Conservation (phyloP, 2,797 vertebrate species). For the Siniperca obscura region DNA sequence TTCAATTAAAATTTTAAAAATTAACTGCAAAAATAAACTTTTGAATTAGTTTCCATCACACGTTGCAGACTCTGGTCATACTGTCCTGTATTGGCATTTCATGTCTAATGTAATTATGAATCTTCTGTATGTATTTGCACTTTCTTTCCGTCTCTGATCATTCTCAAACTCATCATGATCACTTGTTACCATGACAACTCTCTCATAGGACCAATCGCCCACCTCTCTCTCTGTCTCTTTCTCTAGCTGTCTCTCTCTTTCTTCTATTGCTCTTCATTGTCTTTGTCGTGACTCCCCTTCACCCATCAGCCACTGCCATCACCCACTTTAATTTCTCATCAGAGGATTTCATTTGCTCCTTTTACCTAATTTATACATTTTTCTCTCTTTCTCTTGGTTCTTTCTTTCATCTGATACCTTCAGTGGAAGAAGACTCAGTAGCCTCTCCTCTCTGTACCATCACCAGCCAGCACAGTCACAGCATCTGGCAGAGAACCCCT, state of each 20-base stretch:
- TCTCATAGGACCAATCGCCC: conserved; percentile 81
- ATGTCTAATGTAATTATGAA: conserved; percentile 38
- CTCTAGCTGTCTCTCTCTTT: conserved; percentile 59
- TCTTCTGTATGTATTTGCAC: conserved; percentile 58
- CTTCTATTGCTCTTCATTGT: conserved; percentile 68
- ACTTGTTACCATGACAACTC: conserved; percentile 87
- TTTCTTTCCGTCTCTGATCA: conserved; percentile 74
- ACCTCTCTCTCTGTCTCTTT: conserved; percentile 70
- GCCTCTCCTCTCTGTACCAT: not conserved
- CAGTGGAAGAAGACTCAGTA: not conserved
- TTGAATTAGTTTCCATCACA: conserved; percentile 8
- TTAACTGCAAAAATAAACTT: conserved; percentile 13
- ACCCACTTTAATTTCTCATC: conserved; percentile 50
- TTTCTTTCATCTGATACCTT: not conserved
- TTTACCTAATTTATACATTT: conserved; percentile 17
- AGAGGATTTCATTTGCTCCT: conserved; percentile 31
- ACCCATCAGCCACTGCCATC: conserved; percentile 52
- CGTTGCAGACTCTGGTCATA: not conserved
- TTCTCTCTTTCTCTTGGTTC: not conserved
- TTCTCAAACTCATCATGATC: conserved; percentile 76
- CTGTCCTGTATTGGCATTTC: conserved; percentile 5
- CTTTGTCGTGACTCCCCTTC: conserved; percentile 71
- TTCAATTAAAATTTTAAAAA: conserved; percentile 34
- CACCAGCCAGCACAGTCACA: conserved; percentile 3
- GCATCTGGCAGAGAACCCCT: conserved; percentile 46